Percentiles rank a stretch among this genome's conserved stretches.
Conservation (phyloP, 30 jellyfish, hydroid and myxozoan genomes). For the Chrysaora quinquecirrha region DNA sequence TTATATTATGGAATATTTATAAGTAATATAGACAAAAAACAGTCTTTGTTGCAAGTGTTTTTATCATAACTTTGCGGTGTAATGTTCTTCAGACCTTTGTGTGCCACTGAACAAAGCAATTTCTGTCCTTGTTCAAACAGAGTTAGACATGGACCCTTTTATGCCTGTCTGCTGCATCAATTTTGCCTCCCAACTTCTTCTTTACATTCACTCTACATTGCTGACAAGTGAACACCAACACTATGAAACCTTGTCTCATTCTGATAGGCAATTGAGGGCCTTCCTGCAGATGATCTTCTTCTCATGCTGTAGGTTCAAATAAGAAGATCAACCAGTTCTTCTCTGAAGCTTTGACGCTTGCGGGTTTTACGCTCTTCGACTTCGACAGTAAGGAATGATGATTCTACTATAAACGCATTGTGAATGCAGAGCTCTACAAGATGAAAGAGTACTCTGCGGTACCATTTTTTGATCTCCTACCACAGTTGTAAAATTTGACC, state of each 20-base stretch:
- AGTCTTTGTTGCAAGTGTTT: neutral
- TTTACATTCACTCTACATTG: neutral
- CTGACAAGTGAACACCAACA: constrained; percentile 7
- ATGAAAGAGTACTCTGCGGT: constrained; percentile 16
- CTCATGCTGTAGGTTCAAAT: constrained; percentile 8
- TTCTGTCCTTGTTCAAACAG: neutral
- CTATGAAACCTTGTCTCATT: constrained; percentile 17
- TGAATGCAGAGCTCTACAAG: constrained; percentile 14
- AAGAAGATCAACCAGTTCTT: constrained; percentile 15
- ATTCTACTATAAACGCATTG: constrained; percentile 13
- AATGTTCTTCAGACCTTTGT: neutral
- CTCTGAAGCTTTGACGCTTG: constrained; percentile 23
- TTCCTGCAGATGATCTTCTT: neutral
- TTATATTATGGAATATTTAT: neutral
- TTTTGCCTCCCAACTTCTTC: constrained; percentile 1
- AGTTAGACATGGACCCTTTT: neutral
- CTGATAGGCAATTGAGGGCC: constrained; percentile 15
- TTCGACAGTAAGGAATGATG: neutral
- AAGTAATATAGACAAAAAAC: neutral
- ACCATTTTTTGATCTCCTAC: neutral
- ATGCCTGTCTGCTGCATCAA: constrained; percentile 3
- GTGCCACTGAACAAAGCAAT: neutral
- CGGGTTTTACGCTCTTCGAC: constrained; percentile 7
- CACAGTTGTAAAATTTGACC: neutral
- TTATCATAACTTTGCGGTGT: neutral